Evolutionary conservation across 2,888 invertebrate genomes (phyloP).

Genomic region (Dynastes grantii): DNA sequence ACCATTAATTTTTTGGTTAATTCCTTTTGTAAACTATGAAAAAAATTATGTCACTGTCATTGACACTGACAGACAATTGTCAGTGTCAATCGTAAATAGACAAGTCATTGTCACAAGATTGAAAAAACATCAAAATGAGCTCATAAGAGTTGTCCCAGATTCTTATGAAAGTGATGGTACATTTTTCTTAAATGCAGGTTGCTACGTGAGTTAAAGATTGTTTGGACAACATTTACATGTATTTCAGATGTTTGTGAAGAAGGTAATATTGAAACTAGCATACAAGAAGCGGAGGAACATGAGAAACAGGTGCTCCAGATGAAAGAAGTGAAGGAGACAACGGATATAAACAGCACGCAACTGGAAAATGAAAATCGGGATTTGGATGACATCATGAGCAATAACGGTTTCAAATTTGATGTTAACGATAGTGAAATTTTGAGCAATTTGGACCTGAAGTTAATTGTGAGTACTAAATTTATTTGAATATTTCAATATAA

Average conservation of each 20-base stretch:
- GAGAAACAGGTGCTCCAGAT: neutral
- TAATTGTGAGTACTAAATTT: conserved; percentile 20
- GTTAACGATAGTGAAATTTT: conserved; percentile 23
- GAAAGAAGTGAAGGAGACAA: neutral
- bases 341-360: neutral
- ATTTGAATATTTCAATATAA: neutral
- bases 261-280: neutral
- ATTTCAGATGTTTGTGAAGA: conserved; percentile 28
- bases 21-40: no score
- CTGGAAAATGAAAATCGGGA: neutral
- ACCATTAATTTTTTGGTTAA: no score
- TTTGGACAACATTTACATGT: neutral
- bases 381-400: neutral
- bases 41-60: no score
- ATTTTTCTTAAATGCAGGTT: no score
- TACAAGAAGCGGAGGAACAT: neutral
- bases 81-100: no score
- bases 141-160: no score
- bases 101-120: no score
- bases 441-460: conserved; percentile 35
- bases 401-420: conserved; percentile 47
- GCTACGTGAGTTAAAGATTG: no score
- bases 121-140: no score
- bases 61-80: no score
- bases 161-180: no score